Conservation (phyloP, 2,113 vertebrate species). For the Pantherophis guttatus region DNA sequence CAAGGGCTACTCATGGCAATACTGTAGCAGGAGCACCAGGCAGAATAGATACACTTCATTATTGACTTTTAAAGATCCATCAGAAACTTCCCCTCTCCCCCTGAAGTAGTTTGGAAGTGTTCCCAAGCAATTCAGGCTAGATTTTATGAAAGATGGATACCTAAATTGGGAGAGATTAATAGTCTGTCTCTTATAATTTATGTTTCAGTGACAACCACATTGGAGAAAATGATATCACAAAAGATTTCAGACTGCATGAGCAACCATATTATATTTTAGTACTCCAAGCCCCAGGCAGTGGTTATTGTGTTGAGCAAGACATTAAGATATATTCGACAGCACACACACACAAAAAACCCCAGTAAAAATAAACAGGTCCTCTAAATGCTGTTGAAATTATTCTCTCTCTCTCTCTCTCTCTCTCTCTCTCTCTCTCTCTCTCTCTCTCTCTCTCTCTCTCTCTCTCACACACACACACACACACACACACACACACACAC, state of each 20-base stretch:
- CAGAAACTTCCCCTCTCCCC: not conserved
- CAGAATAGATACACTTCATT: not conserved
- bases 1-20: not conserved
- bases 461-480: too few relatives aligned
- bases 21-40: not conserved
- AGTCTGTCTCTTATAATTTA: not conserved
- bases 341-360: not conserved
- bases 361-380: conserved; percentile 10
- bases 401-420: not conserved
- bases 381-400: not conserved
- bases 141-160: not conserved
- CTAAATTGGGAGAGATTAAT: conserved; percentile 16
- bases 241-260: conserved; percentile 10
- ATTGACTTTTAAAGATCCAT: not conserved
- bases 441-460: too few relatives aligned
- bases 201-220: not conserved
- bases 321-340: conserved; percentile 3
- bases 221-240: conserved; percentile 9
- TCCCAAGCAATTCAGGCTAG: not conserved
- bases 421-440: not conserved
- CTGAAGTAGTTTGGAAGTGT: not conserved
- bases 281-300: conserved; percentile 5
- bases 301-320: conserved; percentile 18
- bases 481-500: too few relatives aligned
- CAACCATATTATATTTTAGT: not conserved